A percentile compares a stretch with the other conserved stretches of the same genome.
These are phyloP conservation scores for Drosophila mojavensis DNA, from an alignment of 1,140 invertebrate species.

Conservation along the genomic window DNA sequence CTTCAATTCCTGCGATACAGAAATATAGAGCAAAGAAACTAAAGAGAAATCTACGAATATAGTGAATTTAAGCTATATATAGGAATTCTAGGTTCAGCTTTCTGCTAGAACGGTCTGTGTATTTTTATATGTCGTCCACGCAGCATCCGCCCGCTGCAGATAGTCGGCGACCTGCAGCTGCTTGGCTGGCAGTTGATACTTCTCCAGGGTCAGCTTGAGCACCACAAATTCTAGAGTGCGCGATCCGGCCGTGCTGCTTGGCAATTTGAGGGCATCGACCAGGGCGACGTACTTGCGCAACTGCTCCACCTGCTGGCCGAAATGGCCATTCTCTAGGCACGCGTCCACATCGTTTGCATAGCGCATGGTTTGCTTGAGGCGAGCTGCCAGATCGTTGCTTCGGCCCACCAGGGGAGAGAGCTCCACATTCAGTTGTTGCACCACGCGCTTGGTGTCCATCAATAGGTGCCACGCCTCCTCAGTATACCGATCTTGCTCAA, in stretches of 20 bases:
- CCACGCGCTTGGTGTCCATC: constrained; percentile 21
- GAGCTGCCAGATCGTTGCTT: constrained; percentile 58
- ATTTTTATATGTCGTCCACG: constrained; percentile 49
- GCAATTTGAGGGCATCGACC: constrained; percentile 46
- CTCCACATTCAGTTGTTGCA: constrained; percentile 60
- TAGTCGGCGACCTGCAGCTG: constrained; percentile 45
- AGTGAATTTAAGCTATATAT: no score
- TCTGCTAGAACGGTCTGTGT: constrained; percentile 53
- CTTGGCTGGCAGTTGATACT: constrained; percentile 42
- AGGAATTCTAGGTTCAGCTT: no score
- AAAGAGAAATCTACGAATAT: no score
- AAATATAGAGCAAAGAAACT: no score
- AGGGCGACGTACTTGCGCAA: constrained; percentile 56
- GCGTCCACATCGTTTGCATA: constrained; percentile 65
- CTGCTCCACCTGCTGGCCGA: constrained; percentile 48
- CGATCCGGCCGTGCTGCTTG: constrained; percentile 34
- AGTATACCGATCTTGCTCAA: constrained; percentile 21
- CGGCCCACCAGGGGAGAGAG: constrained; percentile 59
- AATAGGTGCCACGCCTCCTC: constrained; percentile 35
- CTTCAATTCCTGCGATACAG: no score
- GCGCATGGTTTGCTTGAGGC: constrained; percentile 59
- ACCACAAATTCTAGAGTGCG: constrained; percentile 64
- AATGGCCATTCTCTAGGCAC: constrained; percentile 32
- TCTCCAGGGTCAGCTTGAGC: constrained; percentile 66
- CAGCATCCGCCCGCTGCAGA: constrained; percentile 41